Percentiles rank a stretch among this genome's conserved stretches.
Evolutionary conservation across 2,113 vertebrate species (phyloP).

Genomic region (Pseudorectes ferrugineus): DNA sequence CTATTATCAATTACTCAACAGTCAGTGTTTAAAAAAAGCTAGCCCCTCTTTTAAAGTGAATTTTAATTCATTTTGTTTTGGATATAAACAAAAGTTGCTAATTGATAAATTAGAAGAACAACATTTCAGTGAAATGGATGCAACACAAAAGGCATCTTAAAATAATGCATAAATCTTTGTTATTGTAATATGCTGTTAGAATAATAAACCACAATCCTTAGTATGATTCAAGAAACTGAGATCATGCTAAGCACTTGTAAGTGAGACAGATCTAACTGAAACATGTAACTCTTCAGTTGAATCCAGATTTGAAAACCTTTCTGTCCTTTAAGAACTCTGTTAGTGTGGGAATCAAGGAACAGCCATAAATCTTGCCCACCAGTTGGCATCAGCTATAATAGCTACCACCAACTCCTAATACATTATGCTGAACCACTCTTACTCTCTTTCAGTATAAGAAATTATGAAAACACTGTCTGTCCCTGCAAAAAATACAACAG

Average conservation of each 20-base stretch:
- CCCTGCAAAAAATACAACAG: neutral
- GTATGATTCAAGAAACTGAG: neutral
- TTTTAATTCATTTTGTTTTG: neutral
- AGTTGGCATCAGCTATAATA: neutral
- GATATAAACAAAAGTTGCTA: neutral
- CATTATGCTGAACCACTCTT: neutral
- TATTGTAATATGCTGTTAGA: neutral
- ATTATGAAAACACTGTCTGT: neutral
- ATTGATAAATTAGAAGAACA: neutral
- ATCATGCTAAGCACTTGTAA: neutral
- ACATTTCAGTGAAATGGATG: neutral
- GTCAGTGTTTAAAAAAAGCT: neutral
- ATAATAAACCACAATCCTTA: neutral
- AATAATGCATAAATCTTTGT: neutral
- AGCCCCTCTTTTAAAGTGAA: neutral
- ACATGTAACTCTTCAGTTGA: neutral
- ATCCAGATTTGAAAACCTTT: neutral
- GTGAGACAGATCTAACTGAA: neutral
- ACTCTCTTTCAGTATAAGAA: neutral
- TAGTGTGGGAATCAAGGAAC: neutral
- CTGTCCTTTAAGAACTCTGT: neutral
- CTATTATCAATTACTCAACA: neutral
- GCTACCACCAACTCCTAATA: neutral
- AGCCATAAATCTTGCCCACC: neutral
- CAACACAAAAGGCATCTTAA: neutral